These are phyloP conservation scores for Craseonycteris thonglongyai DNA, from an alignment of 2,113 vertebrate species.

Conservation along the genomic window DNA sequence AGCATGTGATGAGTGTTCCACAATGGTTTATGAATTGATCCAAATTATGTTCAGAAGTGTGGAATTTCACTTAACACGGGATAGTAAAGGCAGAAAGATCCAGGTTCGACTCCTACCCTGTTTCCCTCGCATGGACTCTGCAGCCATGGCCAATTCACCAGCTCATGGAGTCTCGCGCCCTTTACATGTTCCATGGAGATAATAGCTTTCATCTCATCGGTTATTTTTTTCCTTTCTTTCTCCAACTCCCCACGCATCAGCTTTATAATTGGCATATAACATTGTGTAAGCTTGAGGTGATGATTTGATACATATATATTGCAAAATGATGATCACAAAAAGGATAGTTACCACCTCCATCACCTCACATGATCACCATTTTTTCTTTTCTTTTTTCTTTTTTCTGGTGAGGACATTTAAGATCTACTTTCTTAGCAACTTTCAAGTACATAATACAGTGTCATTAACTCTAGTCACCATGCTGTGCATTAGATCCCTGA, in stretches of 20 bases:
- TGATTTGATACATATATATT: background rate
- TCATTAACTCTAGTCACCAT: background rate
- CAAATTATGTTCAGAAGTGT: background rate
- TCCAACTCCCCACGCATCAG: rapidly evolving
- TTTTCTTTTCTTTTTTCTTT: background rate
- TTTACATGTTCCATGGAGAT: background rate
- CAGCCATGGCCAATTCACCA: rapidly evolving
- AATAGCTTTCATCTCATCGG: background rate
- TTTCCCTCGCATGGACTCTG: background rate
- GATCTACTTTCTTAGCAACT: background rate
- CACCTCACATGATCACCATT: background rate
- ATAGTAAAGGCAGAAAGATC: background rate
- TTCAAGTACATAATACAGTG: background rate
- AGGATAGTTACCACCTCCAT: background rate
- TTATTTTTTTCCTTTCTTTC: background rate
- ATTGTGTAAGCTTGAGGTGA: background rate
- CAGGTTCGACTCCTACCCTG: background rate
- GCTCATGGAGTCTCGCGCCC: background rate
- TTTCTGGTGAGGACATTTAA: background rate
- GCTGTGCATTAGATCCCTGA: background rate
- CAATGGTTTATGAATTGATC: background rate
- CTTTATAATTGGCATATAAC: background rate
- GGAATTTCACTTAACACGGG: background rate
- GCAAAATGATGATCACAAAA: background rate
- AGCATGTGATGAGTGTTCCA: background rate